Conservation (phyloP, 2,113 vertebrate species). For the Prochilodus magdalenae region DNA sequence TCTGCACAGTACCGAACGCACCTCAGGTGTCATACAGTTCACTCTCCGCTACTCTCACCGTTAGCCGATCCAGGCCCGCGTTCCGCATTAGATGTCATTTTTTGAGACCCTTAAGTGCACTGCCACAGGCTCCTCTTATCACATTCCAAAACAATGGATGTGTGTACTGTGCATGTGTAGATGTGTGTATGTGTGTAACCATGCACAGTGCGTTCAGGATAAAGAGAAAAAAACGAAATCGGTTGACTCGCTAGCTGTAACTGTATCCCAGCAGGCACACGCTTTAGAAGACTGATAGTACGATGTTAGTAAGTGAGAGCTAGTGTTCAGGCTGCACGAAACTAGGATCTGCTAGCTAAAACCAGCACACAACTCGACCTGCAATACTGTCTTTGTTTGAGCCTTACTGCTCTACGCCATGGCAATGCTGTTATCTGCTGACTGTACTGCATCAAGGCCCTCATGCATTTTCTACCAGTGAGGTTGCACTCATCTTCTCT, state of each 20-base stretch:
- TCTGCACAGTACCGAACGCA: conserved; percentile 60
- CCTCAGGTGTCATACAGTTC: conserved; percentile 41
- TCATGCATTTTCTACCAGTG: background rate
- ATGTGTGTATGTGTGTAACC: conserved; percentile 42
- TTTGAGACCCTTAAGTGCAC: conserved; percentile 62
- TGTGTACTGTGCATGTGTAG: conserved; percentile 20
- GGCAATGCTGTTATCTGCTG: conserved; percentile 12
- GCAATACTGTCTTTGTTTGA: conserved; percentile 13
- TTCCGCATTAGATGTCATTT: conserved; percentile 49
- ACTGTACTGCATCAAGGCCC: background rate
- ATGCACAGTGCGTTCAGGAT: conserved; percentile 40
- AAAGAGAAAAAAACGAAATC: background rate
- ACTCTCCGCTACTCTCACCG: conserved; percentile 21
- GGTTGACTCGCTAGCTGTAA: conserved; percentile 25
- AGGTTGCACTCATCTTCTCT: conserved; percentile 6
- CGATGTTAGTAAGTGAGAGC: background rate
- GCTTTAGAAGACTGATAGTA: no score
- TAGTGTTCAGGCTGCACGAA: conserved; percentile 13
- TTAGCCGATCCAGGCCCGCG: conserved; percentile 34
- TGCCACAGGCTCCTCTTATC: conserved; percentile 47
- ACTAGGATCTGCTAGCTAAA: conserved; percentile 13
- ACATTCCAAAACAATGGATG: conserved; percentile 61
- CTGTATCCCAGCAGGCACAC: no score
- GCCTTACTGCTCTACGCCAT: conserved; percentile 3
- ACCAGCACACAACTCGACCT: conserved; percentile 10